A percentile compares a stretch with the other conserved stretches of the same genome.
Conservation (phyloP, 1,140 invertebrate species). For the Neodiprion pinetum region DNA sequence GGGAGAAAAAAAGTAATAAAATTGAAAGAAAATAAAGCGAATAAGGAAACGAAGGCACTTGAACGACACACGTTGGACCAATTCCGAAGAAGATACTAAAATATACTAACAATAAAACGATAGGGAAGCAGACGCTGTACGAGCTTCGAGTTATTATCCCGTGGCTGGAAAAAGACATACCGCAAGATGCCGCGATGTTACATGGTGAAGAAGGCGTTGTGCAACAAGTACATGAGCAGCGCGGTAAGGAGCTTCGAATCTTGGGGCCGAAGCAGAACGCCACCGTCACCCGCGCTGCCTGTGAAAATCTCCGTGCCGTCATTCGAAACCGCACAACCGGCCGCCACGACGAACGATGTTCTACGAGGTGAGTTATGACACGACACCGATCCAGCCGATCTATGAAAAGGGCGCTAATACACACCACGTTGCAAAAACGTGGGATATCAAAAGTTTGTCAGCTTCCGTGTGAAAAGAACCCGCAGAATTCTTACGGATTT, state of each 20-base stretch:
- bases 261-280: conserved; percentile 49
- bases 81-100: conserved; percentile 24
- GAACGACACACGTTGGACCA: too few species aligned
- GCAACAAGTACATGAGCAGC: conserved; percentile 63
- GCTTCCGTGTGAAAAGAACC: too few species aligned
- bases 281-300: conserved; percentile 45
- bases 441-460: too few species aligned
- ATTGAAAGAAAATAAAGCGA: background rate
- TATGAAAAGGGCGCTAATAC: too few species aligned
- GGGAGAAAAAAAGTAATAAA: background rate
- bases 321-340: conserved; percentile 30
- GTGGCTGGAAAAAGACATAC: background rate
- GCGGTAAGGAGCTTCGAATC: conserved; percentile 55
- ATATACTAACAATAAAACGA: conserved; percentile 22
- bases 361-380: conserved; percentile 33
- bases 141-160: conserved; percentile 5
- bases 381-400: too few species aligned
- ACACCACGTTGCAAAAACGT: too few species aligned
- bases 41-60: background rate
- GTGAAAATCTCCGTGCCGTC: conserved; percentile 32
- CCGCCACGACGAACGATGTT: conserved; percentile 26
- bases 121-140: background rate
- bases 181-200: conserved; percentile 64
- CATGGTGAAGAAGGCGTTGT: conserved; percentile 65
- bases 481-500: too few species aligned